A percentile compares a stretch with the other conserved stretches of the same genome.
These are phyloP conservation scores for Platichthys stellatus DNA, from an alignment of 2,113 vertebrate species.

Conservation along the genomic window DNA sequence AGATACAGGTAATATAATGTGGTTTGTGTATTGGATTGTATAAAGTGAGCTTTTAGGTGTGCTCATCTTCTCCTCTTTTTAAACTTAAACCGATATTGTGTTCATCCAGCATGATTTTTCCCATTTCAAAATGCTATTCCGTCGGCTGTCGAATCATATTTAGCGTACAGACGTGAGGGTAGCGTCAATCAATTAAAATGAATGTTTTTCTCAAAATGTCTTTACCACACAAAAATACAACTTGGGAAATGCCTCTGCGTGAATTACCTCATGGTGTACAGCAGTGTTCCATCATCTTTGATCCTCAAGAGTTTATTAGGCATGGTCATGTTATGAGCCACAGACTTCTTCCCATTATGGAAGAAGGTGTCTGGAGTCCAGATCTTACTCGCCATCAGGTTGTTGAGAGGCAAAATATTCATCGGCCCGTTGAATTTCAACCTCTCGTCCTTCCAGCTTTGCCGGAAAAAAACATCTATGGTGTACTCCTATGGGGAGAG, in stretches of 20 bases:
- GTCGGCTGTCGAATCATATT: background rate
- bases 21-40: no score
- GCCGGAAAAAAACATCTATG: slow-evolving; percentile 98
- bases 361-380: slow-evolving; percentile 99
- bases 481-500: slow-evolving; percentile 91
- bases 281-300: slow-evolving; percentile 93
- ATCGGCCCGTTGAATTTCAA: slow-evolving; percentile 96
- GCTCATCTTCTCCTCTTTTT: no score
- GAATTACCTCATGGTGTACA: slow-evolving; percentile 97
- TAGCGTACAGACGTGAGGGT: background rate
- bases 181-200: background rate
- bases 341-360: slow-evolving; percentile 98
- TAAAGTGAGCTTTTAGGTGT: no score
- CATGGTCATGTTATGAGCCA: slow-evolving; percentile 99
- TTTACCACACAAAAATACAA: background rate
- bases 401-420: slow-evolving; percentile 97
- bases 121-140: background rate
- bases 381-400: slow-evolving; percentile 99
- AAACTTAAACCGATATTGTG: no score
- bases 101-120: no score
- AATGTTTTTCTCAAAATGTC: background rate
- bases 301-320: slow-evolving; percentile 98
- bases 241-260: background rate
- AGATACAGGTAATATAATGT: no score
- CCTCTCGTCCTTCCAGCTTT: slow-evolving; percentile 97